A percentile compares a stretch with the other conserved stretches of the same genome.
phyloP scores from a whole-genome alignment of 2,888 invertebrate genomes.

The Celastrina argiolus region DNA sequence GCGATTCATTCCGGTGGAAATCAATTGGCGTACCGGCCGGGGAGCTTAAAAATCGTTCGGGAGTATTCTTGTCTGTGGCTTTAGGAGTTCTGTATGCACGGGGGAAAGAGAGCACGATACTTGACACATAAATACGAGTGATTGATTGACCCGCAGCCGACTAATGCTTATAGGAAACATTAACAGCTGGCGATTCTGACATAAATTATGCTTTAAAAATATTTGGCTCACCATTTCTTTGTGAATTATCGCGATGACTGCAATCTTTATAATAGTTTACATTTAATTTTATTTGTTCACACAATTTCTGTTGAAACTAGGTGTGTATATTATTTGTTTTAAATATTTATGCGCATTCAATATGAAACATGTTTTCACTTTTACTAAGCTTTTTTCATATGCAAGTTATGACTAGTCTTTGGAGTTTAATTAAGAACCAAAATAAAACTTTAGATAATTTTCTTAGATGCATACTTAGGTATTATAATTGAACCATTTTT shows the following conservation, averaged over 20 bases:
- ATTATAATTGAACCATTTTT: too few relatives aligned
- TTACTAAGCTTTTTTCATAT: too few relatives aligned
- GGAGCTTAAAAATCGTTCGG: not conserved
- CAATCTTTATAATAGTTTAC: slow-evolving; percentile 25
- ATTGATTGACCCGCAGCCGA: slow-evolving; percentile 73
- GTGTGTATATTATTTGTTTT: not conserved
- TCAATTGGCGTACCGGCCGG: slow-evolving; percentile 18
- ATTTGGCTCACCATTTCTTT: slow-evolving; percentile 38
- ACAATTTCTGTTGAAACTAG: not conserved
- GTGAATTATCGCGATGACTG: slow-evolving; percentile 9
- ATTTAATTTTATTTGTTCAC: slow-evolving; percentile 9
- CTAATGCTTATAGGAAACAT: slow-evolving; percentile 68
- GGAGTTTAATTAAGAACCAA: too few relatives aligned
- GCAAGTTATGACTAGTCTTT: too few relatives aligned
- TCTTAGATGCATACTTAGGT: too few relatives aligned
- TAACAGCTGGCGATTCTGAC: slow-evolving; percentile 66
- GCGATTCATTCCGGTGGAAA: slow-evolving; percentile 30
- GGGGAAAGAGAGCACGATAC: slow-evolving; percentile 55
- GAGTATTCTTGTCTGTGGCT: slow-evolving; percentile 39
- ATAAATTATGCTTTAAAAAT: slow-evolving; percentile 39
- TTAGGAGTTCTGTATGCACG: slow-evolving; percentile 43
- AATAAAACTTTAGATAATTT: too few relatives aligned
- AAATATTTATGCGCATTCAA: not conserved
- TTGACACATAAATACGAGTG: slow-evolving; percentile 72
- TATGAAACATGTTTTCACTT: too few relatives aligned